Conservation (phyloP, 2,888 invertebrate genomes). For the Hermodice carunculata region DNA sequence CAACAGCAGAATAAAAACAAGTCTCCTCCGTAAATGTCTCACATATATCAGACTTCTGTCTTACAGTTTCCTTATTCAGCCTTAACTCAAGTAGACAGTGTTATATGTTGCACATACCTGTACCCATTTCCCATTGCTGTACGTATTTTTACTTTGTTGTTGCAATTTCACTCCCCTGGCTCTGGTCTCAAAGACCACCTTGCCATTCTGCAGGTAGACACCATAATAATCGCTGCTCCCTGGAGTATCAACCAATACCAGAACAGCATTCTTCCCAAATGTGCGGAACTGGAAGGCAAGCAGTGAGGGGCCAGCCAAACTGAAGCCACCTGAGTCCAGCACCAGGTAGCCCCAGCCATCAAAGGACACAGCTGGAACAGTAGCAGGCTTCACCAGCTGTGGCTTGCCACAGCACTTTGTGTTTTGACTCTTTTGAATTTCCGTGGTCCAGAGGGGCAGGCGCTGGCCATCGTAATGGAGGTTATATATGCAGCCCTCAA, state of each 20-base stretch:
- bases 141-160: no score
- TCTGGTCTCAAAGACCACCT: conserved; percentile 27
- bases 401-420: conserved; percentile 41
- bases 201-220: conserved; percentile 23
- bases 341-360: conserved; percentile 41
- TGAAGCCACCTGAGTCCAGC: conserved; percentile 14
- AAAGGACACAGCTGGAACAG: conserved; percentile 29
- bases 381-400: conserved; percentile 4
- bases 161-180: no score
- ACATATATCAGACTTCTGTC: no score
- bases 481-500: conserved; percentile 46
- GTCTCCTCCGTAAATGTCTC: no score
- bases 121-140: conserved; percentile 45
- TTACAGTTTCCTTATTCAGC: no score
- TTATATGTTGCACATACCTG: conserved; percentile 26
- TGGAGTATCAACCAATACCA: conserved; percentile 31
- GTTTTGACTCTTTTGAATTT: conserved; percentile 19
- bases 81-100: no score
- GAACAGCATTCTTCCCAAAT: conserved; percentile 37
- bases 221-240: not conserved
- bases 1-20: no score
- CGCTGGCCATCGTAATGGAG: conserved; percentile 30
- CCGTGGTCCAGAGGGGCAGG: conserved; percentile 43
- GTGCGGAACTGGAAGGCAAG: conserved; percentile 44
- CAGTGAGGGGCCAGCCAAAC: conserved; percentile 12